phyloP scores from a whole-genome alignment of 2,797 vertebrate species.

The Platyrinchus mystaceus region DNA sequence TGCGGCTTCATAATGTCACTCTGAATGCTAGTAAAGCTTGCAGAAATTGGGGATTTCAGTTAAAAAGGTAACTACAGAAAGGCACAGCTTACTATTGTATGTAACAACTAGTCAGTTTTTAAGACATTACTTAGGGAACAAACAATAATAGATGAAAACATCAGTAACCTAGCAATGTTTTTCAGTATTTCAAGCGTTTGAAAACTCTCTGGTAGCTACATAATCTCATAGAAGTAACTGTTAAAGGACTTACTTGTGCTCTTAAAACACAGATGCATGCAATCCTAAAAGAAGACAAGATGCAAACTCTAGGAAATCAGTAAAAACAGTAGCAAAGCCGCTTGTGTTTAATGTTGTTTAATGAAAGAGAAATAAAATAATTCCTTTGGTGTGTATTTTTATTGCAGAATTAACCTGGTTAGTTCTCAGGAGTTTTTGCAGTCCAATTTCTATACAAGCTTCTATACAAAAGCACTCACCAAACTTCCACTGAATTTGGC shows the following conservation, averaged over 20 bases:
- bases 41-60: slow-evolving; percentile 23
- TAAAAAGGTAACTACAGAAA: slow-evolving; percentile 7
- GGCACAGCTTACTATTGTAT: slow-evolving; percentile 1
- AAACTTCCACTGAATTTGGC: background rate
- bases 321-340: background rate
- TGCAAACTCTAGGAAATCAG: background rate
- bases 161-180: background rate
- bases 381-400: background rate
- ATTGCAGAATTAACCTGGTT: background rate
- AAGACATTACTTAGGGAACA: slow-evolving; percentile 37
- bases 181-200: background rate
- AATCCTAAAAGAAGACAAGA: background rate
- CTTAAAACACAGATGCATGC: background rate
- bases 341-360: background rate
- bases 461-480: background rate
- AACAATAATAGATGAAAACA: background rate
- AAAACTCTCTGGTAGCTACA: background rate
- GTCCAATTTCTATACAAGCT: background rate
- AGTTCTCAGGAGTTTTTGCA: background rate
- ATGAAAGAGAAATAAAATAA: background rate
- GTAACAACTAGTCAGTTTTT: slow-evolving; percentile 41
- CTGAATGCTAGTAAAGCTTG: background rate
- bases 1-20: slow-evolving; percentile 28
- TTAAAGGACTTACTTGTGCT: background rate
- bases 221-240: background rate